Base-by-base conservation (phyloP, 1,140 invertebrate genomes). In the Drosophila murphyi region DNA sequence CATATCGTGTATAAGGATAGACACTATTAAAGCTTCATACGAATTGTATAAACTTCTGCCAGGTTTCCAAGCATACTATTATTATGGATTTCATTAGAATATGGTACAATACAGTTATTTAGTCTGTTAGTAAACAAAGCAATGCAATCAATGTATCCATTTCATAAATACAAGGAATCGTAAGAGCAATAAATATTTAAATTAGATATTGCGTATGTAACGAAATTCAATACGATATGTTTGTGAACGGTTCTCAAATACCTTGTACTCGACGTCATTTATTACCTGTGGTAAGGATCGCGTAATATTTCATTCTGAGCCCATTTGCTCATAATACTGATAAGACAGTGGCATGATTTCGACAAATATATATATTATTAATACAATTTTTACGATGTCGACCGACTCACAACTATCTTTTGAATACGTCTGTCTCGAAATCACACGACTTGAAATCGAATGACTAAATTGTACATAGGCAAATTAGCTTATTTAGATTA, bases 321-420 rank as follows among this genome's bases (percentile, higher is more conserved):
- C 45, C 65, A 76, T 78, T 71, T 48, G 63, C 57, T 71, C 39
- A 10, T 55, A 35, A 37, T 59, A 47, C 45, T 78, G 83, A 88
- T 88, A 80, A 88, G 83, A 88, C 80, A 75, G 73, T 80, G 77
- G 70, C 63, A 83, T 83, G 76, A 80, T 80, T 79, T 52, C 7
- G 7, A 37, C 7, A 34, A 43, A 20, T 20, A 20, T 20, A 20
- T 20, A 20, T 20, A 20, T 20, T 20, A 20, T 20, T 20, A 20
- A 20, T 20, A 20, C 1, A 20, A 20, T 20, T 20, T 20, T 0
- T 20, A 20, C 20, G 20, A 20, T 20, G 20, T 20, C 20, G 20
- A 20, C 20, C 20, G 20, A 20, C 20, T 20, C 20, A 20, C 20
- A 20, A 20, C 20, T 20, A 2, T 12, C 12, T 20, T 52, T 52